Evolutionary conservation across 2,113 vertebrate genomes (phyloP).

Genomic region (Cololabis saira): DNA sequence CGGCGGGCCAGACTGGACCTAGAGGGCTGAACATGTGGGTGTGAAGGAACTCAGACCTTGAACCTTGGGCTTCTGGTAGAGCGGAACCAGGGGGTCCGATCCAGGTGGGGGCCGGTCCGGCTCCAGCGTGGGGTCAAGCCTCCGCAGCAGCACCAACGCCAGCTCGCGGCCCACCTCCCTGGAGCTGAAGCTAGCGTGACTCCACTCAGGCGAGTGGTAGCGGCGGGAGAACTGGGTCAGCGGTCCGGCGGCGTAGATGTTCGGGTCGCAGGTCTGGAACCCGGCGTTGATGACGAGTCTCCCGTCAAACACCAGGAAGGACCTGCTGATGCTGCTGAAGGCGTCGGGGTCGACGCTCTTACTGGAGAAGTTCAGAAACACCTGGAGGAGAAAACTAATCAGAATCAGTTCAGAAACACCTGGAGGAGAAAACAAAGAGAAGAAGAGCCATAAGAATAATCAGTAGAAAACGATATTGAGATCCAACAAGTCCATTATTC

Average conservation of each 20-base stretch:
- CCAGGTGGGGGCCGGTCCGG: conserved; percentile 47
- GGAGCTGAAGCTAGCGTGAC: conserved; percentile 87
- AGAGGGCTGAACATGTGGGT: no score
- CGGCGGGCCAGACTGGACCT: conserved; percentile 24
- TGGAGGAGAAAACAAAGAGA: no score
- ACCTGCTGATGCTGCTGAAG: conserved; percentile 85
- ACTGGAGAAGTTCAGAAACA: conserved; percentile 87
- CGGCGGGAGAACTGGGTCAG: conserved; percentile 89
- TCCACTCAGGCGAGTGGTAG: conserved; percentile 84
- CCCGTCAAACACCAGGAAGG: conserved; percentile 89
- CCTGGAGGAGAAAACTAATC: conserved; percentile 67
- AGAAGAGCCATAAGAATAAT: no score
- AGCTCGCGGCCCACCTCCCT: conserved; percentile 90
- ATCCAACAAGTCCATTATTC: no score
- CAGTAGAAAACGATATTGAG: no score
- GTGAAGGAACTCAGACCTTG: conserved; percentile 80
- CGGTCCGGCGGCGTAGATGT: conserved; percentile 88
- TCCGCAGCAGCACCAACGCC: conserved; percentile 82
- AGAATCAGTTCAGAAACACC: no score
- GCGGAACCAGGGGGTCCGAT: conserved; percentile 79
- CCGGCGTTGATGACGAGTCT: conserved; percentile 85
- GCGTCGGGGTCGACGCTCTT: conserved; percentile 85
- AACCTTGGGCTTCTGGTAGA: conserved; percentile 85
- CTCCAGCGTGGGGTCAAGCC: conserved; percentile 85
- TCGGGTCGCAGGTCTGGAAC: conserved; percentile 86